Evolutionary conservation across 2,888 invertebrate genomes (phyloP).

Genomic region (Sinodicranocentrus sp.): DNA sequence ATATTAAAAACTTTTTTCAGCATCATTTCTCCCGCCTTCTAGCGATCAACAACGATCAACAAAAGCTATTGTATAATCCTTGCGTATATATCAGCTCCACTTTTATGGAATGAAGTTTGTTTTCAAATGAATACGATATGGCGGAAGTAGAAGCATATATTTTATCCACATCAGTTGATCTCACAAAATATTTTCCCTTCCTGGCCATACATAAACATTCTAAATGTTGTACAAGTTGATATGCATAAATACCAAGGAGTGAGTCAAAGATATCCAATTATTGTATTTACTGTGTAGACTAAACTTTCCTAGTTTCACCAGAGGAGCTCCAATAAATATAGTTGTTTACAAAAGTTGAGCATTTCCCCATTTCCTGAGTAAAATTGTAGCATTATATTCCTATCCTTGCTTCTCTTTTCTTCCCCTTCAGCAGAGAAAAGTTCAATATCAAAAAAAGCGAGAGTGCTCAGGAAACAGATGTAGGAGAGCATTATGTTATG

Average conservation of each 20-base stretch:
- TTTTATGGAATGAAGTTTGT: conserved; percentile 16
- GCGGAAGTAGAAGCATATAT: conserved; percentile 25
- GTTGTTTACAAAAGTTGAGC: conserved; percentile 39
- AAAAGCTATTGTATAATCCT: too few species aligned
- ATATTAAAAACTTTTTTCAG: not conserved
- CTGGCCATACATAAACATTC: not conserved
- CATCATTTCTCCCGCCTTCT: too few species aligned
- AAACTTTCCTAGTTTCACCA: not conserved
- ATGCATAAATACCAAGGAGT: too few species aligned
- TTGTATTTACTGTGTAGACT: too few species aligned
- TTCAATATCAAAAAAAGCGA: not conserved
- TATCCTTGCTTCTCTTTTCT: not conserved
- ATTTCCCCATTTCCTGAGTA: conserved; percentile 47
- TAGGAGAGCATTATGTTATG: conserved; percentile 10
- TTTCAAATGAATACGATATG: conserved; percentile 24
- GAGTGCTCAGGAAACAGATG: not conserved
- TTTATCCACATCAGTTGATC: conserved; percentile 40
- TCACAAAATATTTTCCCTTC: conserved; percentile 22
- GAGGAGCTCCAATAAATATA: not conserved
- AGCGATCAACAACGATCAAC: too few species aligned
- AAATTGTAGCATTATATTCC: conserved; percentile 34
- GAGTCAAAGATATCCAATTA: too few species aligned
- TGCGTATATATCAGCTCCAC: too few species aligned
- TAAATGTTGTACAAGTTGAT: too few species aligned
- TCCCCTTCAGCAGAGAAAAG: not conserved